These are phyloP conservation scores for Mesochorus sp. DNA, from an alignment of 2,888 invertebrate species.

Conservation along the genomic window DNA sequence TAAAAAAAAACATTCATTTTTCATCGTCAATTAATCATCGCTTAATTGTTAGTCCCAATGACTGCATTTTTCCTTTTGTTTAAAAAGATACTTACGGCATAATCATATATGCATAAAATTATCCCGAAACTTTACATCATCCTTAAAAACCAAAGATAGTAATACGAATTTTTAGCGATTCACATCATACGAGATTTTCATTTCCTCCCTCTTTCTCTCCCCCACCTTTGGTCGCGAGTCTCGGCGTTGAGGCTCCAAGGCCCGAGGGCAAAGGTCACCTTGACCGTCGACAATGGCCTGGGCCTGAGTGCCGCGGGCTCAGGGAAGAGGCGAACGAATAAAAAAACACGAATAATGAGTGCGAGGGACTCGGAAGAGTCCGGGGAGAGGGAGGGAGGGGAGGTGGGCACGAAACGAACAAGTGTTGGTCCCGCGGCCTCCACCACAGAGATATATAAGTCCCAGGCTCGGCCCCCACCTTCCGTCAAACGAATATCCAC, in stretches of 20 bases:
- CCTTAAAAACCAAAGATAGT: slow-evolving; percentile 31
- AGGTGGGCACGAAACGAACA: slow-evolving; percentile 34
- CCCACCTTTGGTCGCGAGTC: slow-evolving; percentile 8
- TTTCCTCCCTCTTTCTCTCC: not conserved
- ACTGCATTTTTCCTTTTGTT: slow-evolving; percentile 10
- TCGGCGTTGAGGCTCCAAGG: slow-evolving; percentile 18
- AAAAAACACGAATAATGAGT: slow-evolving; percentile 56
- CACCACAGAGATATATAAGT: slow-evolving; percentile 77
- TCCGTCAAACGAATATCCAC: slow-evolving; percentile 74
- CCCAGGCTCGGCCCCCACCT: slow-evolving; percentile 75
- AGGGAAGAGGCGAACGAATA: slow-evolving; percentile 49
- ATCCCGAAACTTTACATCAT: too few relatives aligned
- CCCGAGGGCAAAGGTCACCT: slow-evolving; percentile 70
- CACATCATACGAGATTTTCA: not conserved
- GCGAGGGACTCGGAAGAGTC: slow-evolving; percentile 41
- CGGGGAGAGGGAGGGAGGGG: slow-evolving; percentile 36
- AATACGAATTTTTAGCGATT: not conserved
- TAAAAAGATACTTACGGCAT: too few relatives aligned
- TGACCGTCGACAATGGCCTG: slow-evolving; percentile 70
- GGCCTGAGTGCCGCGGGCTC: slow-evolving; percentile 36
- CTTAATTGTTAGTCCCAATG: slow-evolving; percentile 50
- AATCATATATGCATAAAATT: too few relatives aligned
- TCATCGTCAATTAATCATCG: slow-evolving; percentile 1
- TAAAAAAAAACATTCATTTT: slow-evolving; percentile 9
- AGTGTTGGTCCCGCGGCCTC: slow-evolving; percentile 71